Conservation (phyloP, 2,113 vertebrate species). For the Microcebus jonahi region DNA sequence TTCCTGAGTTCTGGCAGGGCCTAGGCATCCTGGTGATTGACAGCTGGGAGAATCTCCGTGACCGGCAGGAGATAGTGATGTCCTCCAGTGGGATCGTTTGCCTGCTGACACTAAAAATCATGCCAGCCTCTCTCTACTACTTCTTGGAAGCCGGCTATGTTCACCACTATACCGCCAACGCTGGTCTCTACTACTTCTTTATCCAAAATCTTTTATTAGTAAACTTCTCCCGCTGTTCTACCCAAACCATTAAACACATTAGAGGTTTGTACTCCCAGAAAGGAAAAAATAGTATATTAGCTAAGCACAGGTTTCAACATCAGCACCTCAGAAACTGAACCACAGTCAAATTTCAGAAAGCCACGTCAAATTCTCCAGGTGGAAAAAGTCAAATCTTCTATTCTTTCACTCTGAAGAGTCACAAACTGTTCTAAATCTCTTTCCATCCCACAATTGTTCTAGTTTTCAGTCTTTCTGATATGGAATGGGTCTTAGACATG, state of each 20-base stretch:
- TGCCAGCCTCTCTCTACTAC: background rate
- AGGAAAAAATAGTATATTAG: background rate
- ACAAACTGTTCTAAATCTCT: background rate
- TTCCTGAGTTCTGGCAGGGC: background rate
- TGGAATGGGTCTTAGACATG: background rate
- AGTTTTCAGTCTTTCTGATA: background rate
- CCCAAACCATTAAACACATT: background rate
- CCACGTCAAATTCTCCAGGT: background rate
- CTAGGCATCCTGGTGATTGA: constrained; percentile 25
- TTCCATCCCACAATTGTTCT: background rate
- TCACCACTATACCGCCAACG: constrained; percentile 86
- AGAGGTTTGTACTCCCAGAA: background rate
- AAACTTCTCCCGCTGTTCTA: background rate
- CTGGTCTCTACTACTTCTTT: background rate
- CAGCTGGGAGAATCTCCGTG: background rate
- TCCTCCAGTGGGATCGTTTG: background rate
- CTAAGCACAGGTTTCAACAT: background rate
- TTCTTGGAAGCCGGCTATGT: constrained; percentile 87
- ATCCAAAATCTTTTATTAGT: constrained; percentile 41
- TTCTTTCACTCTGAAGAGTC: background rate
- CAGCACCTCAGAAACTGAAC: background rate
- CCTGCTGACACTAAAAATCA: background rate
- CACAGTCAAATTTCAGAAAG: background rate
- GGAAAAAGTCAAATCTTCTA: background rate
- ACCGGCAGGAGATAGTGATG: constrained; percentile 17